A percentile compares a stretch with the other conserved stretches of the same genome.
These are phyloP conservation scores for Heliangelus exortis DNA, from an alignment of 2,797 vertebrate species.

Conservation along the genomic window DNA sequence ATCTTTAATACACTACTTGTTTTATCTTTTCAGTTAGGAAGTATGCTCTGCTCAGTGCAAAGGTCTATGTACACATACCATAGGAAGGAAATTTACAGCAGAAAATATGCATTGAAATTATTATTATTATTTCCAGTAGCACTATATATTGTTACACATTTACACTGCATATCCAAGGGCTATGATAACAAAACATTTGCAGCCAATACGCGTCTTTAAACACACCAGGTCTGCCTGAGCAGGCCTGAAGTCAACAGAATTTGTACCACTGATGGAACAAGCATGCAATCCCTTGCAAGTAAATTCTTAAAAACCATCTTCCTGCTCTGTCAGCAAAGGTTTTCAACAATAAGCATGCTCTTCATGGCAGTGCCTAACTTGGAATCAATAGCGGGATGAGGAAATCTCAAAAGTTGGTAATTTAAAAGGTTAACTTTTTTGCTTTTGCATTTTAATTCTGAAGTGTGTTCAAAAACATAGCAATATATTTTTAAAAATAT, in stretches of 20 bases:
- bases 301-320: background rate
- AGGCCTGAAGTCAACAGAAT: background rate
- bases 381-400: background rate
- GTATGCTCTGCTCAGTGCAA: constrained; percentile 37
- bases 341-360: constrained; percentile 5
- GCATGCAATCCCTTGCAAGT: background rate
- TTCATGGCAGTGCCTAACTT: constrained; percentile 49
- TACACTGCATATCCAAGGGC: constrained; percentile 52
- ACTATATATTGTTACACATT: background rate
- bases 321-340: background rate
- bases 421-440: background rate
- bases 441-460: background rate
- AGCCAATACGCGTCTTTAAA: background rate
- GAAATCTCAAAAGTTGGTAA: background rate
- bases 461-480: background rate
- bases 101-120: background rate
- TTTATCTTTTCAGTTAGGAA: constrained; percentile 3
- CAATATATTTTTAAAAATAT: background rate
- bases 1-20: background rate
- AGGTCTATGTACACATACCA: constrained; percentile 40
- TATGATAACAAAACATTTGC: background rate
- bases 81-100: constrained; percentile 31
- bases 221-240: background rate
- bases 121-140: constrained; percentile 7
- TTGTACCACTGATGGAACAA: background rate